Percentiles rank a stretch among this genome's conserved stretches.
Conservation (phyloP, 1,140 invertebrate genomes). For the Pseudobourletiella spinata region DNA sequence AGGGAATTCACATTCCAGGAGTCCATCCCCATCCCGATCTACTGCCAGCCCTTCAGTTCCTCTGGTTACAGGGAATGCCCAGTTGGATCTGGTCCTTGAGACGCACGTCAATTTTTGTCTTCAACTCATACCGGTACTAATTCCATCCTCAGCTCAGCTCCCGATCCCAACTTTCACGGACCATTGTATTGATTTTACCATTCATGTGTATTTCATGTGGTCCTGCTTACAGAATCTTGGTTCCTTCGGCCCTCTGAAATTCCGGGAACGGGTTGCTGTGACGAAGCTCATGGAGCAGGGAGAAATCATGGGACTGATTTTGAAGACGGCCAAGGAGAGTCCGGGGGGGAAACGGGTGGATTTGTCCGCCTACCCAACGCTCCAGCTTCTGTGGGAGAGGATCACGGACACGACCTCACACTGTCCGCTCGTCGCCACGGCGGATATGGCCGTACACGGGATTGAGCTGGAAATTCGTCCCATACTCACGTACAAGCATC, state of each 20-base stretch:
- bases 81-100: slow-evolving; percentile 43
- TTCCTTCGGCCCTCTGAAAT: slow-evolving; percentile 47
- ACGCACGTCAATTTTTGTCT: slow-evolving; percentile 45
- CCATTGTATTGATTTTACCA: slow-evolving; percentile 8
- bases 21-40: slow-evolving; percentile 27
- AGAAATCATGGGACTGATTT: slow-evolving; percentile 41
- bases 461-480: slow-evolving; percentile 16
- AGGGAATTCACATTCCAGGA: slow-evolving; percentile 30
- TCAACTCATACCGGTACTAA: slow-evolving; percentile 43
- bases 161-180: not conserved
- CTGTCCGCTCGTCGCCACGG: slow-evolving; percentile 8
- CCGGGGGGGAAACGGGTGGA: slow-evolving; percentile 28
- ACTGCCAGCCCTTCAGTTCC: slow-evolving; percentile 26
- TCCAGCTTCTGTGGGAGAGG: slow-evolving; percentile 15
- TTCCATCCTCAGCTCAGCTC: too few relatives aligned
- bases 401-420: slow-evolving; percentile 7
- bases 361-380: slow-evolving; percentile 34
- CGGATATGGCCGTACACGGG: slow-evolving; percentile 17
- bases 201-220: not conserved
- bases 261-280: slow-evolving; percentile 43
- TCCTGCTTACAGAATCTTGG: slow-evolving; percentile 45
- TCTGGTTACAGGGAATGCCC: slow-evolving; percentile 42
- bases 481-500: slow-evolving; percentile 3
- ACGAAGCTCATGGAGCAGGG: slow-evolving; percentile 44
- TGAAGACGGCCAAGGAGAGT: slow-evolving; percentile 33